Percentiles rank a stretch among this genome's conserved stretches.
Conservation (phyloP, 2,113 vertebrate species). For the Aplodontia rufa region DNA sequence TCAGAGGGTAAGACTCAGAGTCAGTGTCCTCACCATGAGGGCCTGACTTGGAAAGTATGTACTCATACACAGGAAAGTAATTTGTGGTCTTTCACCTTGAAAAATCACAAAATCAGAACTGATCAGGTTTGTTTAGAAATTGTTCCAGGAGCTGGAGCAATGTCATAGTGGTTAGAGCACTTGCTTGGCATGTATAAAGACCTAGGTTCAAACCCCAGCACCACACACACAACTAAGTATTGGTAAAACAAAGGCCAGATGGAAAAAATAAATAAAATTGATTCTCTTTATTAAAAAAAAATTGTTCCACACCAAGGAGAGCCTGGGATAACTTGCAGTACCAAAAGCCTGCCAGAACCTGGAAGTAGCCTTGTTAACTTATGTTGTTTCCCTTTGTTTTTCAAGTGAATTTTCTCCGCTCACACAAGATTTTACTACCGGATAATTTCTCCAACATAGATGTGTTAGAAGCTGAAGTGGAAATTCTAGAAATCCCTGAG, state of each 20-base stretch:
- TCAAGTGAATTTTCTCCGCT: slow-evolving; percentile 85
- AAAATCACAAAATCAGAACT: slow-evolving; percentile 42
- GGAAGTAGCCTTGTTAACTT: slow-evolving; percentile 18
- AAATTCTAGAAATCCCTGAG: slow-evolving; percentile 81
- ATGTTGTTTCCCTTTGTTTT: slow-evolving; percentile 67
- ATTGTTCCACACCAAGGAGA: slow-evolving; percentile 49
- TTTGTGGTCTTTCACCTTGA: slow-evolving; percentile 24
- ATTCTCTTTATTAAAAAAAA: no score
- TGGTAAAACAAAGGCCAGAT: no score
- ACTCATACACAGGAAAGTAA: slow-evolving; percentile 52
- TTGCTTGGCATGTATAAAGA: no score
- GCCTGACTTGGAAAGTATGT: slow-evolving; percentile 38
- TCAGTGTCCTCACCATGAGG: slow-evolving; percentile 2
- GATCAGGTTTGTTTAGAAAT: slow-evolving; percentile 53
- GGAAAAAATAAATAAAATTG: no score
- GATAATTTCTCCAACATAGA: slow-evolving; percentile 83
- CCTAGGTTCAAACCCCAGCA: no score
- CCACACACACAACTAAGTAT: no score
- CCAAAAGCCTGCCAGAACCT: slow-evolving; percentile 4
- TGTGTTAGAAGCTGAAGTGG: slow-evolving; percentile 80
- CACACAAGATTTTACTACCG: slow-evolving; percentile 83
- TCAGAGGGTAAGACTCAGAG: slow-evolving; percentile 57
- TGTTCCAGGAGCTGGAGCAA: slow-evolving; percentile 62
- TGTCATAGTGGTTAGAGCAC: no score
- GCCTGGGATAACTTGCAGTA: neutral